These are phyloP conservation scores for Sthenelais limicola DNA, from an alignment of 2,888 invertebrate genomes.

Conservation along the genomic window DNA sequence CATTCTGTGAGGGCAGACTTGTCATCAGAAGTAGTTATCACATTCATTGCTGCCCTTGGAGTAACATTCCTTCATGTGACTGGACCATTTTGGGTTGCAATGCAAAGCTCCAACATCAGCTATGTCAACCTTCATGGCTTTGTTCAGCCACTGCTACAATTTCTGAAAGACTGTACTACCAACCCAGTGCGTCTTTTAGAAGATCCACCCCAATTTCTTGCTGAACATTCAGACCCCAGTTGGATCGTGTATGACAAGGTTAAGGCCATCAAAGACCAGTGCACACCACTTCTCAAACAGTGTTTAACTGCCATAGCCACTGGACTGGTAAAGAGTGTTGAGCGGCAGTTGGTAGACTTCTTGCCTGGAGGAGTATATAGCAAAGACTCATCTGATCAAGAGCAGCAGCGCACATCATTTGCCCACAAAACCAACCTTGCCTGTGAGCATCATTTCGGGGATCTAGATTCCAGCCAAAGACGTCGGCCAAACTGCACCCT, in stretches of 20 bases:
- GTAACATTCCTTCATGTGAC: conserved; percentile 47
- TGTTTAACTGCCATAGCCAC: neutral
- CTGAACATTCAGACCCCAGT: neutral
- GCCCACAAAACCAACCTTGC: conserved; percentile 48
- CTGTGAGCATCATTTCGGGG: conserved; percentile 54
- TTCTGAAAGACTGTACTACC: neutral
- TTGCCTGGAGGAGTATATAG: conserved; percentile 45
- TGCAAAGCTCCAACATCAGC: conserved; percentile 32
- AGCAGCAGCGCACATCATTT: conserved; percentile 45
- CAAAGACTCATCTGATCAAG: conserved; percentile 1
- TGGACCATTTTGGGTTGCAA: conserved; percentile 50
- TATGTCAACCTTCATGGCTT: conserved; percentile 45
- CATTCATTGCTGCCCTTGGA: conserved; percentile 46
- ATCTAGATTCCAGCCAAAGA: conserved; percentile 50
- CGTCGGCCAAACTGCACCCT: conserved; percentile 49
- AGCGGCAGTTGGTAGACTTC: conserved; percentile 51
- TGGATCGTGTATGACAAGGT: neutral
- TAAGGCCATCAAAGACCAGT: neutral
- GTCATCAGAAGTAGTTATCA: conserved; percentile 22
- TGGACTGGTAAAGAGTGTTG: conserved; percentile 40
- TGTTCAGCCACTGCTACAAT: neutral
- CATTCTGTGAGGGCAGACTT: conserved; percentile 46
- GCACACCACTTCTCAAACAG: neutral
- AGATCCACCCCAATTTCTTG: conserved; percentile 5
- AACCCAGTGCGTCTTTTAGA: neutral